Percentiles rank a stretch among this genome's conserved stretches.
These are phyloP conservation scores for Hemicentrotus pulcherrimus DNA, from an alignment of 35 echinoderm and acorn worm species.

Conservation along the genomic window DNA sequence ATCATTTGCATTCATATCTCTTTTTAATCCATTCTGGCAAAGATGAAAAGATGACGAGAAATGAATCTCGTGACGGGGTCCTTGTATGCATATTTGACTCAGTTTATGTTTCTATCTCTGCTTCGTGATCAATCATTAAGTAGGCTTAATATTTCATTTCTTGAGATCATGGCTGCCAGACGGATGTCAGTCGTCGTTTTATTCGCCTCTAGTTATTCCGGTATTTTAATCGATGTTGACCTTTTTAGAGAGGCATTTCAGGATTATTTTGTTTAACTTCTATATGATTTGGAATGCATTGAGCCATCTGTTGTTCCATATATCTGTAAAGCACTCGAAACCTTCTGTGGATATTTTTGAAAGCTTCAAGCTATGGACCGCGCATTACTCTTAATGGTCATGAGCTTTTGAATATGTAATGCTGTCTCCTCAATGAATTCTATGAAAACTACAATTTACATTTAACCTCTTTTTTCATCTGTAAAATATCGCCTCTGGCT, in stretches of 20 bases:
- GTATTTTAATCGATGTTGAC: slow-evolving; percentile 18
- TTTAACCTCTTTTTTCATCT: background rate
- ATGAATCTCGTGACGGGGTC: background rate
- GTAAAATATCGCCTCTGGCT: background rate
- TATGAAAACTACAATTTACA: background rate
- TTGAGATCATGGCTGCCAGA: background rate
- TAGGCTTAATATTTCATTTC: background rate
- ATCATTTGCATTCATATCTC: background rate
- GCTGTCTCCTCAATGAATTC: background rate
- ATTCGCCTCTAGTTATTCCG: background rate
- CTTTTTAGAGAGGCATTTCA: background rate
- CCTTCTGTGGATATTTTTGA: background rate
- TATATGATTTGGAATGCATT: background rate
- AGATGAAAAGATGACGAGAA: background rate
- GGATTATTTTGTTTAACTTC: background rate
- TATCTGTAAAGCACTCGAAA: background rate
- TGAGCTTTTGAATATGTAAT: background rate
- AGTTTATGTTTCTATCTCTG: background rate
- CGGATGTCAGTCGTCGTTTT: background rate
- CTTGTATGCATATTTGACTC: background rate
- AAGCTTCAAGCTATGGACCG: background rate
- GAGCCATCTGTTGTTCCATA: background rate
- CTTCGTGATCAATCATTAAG: background rate
- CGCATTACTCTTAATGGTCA: background rate
- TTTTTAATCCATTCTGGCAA: background rate